Base-by-base conservation (phyloP, 2,797 vertebrate genomes). In the Notoglanidium macrostoma region DNA sequence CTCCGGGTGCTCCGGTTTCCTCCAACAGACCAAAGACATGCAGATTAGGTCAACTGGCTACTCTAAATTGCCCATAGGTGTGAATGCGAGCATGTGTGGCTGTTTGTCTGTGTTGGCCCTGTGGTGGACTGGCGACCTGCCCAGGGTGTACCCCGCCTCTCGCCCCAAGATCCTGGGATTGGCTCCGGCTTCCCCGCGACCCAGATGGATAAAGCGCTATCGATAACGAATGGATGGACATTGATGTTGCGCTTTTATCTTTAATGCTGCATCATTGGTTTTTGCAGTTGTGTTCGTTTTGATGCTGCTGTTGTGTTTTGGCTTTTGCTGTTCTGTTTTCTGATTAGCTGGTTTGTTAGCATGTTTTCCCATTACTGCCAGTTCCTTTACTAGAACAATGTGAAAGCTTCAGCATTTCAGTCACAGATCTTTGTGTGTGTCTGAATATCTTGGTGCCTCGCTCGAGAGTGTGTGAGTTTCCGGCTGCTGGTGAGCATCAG, bases 401-500 rank as follows among this genome's bases (percentile, higher is more conserved):
- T 59, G 54, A 5, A 78, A 35, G 35, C 8, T 54, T 77, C 15
- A 55, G 51, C 51, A 78, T 32, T 78, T 78, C 29, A 10, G 17
- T 79, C 51, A 54, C 17, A 35, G 3, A 26, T 44, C 32, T 59
- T 26, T 78, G 17, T 29, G 91, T 17, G 15, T 55, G 35, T 26
- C 10, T n/a, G 78, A 5, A 1, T 44, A 40, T 80, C 32, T 44
- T 12, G 5, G 55, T 59, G 32, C 32, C 19, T 79, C 5, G 10
- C 2, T 14, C 23, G 55, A 40, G 10, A 23, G 29, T 26, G 32
- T 35, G 29, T 59, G 23, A 12, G 54, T 57, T 73, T 54, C 81
- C 1, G 87, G 93, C 94, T 94, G 94, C 90, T 92, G 93, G 92
- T 92, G 93, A 94, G 93, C 93, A 93, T 94, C 93, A 93, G 77